phyloP scores from a whole-genome alignment of 2,888 invertebrate species.

The Chrysomela aeneicollis region DNA sequence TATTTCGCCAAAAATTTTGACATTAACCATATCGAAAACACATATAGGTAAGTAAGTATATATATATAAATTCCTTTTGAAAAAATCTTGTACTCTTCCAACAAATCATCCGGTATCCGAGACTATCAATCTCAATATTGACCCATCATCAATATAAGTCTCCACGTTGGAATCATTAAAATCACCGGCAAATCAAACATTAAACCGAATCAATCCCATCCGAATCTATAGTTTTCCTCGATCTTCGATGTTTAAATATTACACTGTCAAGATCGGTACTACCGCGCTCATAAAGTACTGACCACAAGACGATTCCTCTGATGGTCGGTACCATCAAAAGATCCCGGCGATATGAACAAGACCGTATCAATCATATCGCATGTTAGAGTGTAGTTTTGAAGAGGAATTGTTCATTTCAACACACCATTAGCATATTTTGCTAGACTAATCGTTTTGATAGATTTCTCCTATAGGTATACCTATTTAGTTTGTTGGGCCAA shows the following conservation, averaged over 20 bases:
- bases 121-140: constrained; percentile 10
- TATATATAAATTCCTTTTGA: too few species aligned
- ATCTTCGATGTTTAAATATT: constrained; percentile 27
- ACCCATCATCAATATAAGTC: constrained; percentile 9
- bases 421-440: constrained; percentile 45
- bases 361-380: constrained; percentile 62
- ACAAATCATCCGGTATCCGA: neutral
- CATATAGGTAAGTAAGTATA: too few species aligned
- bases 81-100: too few species aligned
- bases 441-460: too few species aligned
- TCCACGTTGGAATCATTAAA: constrained; percentile 34
- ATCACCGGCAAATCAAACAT: constrained; percentile 50
- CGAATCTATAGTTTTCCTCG: constrained; percentile 25
- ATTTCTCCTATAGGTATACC: too few species aligned
- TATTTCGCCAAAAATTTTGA: too few species aligned
- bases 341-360: constrained; percentile 49
- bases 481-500: too few species aligned
- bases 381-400: constrained; percentile 53
- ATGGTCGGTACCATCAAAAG: constrained; percentile 56
- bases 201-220: constrained; percentile 52
- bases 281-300: constrained; percentile 7
- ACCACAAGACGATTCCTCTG: constrained; percentile 27
- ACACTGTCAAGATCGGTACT: constrained; percentile 26
- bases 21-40: too few species aligned
- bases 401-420: constrained; percentile 45